Evolutionary conservation across 2,888 invertebrate genomes (phyloP), one percentile per base, ranked within the genome.

Genomic region (Hyppa rectilinea): DNA sequence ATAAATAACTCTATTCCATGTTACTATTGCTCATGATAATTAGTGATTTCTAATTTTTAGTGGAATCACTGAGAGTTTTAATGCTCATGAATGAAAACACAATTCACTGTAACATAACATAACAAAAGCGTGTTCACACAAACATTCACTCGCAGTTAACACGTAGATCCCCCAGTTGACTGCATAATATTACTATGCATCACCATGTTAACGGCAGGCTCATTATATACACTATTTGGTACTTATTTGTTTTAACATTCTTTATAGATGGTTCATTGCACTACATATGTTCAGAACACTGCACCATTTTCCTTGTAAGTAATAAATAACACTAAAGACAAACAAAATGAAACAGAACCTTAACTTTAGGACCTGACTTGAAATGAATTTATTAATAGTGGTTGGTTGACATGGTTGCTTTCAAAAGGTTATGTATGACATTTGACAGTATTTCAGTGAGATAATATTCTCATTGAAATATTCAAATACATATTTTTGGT

Each of bases 401-500:
- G 6, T 40, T 31, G 20, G 1, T n/a, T n/a, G n/a, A n/a, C n/a
- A n/a, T n/a, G n/a, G n/a, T 17, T 17, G 2, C 6, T 58, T 40
- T 23, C n/a, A 20, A 1, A 45, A 52, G 29, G 34, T 64, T 36
- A 43, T 7, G 20, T n/a, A 26, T 56, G 14, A 58, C 17, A 29
- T 38, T 61, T 69, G 45, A 70, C 52, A 66, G 53, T 14, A 9
- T 52, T 50, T n/a, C 23, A 34, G 2, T 4, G 26, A 58, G 47
- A 62, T 60, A 50, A 61, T 20, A 55, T 49, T 75, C 63, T 83
- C 80, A 75, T 73, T 80, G 64, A 81, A 82, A 87, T 82, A 87
- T 91, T 90, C 88, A 91, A n/a, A n/a, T n/a, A 90, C 87, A 91
- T 90, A 87, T 80, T 84, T 26, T 88, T 87, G 87, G 91, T 94